Evolutionary conservation across 1,140 invertebrate genomes (phyloP), one percentile per base, ranked within the genome.

Genomic region (Leucophenga varia): DNA sequence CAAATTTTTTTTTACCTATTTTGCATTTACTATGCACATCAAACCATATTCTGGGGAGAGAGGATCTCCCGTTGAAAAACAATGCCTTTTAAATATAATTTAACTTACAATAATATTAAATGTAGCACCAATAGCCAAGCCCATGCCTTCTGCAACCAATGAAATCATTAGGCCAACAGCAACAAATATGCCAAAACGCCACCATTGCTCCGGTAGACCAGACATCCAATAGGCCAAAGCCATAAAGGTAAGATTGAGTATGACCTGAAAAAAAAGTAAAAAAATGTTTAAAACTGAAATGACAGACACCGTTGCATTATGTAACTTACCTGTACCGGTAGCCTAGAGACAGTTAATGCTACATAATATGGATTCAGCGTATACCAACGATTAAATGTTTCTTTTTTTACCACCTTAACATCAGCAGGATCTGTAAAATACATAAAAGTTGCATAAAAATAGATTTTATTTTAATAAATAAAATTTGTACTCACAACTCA

Each of bases 321-420:
- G n/a, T n/a, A n/a, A 54, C 53, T 61, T 56, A 77, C 75, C 61
- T 79, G 81, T 0, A 81, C 57, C 0, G 84, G 84, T 31, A 84
- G 47, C 37, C 80, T 81, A 0, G 89, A 88, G 18, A 91, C 74
- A 0, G 85, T 89, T 43, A 90, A 77, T 0, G 89, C 89, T 17
- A 86, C 76, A 60, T 90, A 92, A 76, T 91, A 92, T 0, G 89
- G 84, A 34, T 82, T 83, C 0, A 90, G 74, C 25, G 84, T 82
- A 75, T 92, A 92, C 89, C 89, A 92, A 52, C 87, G 84, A 72
- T 92, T 92, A 43, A 91, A 84, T 63, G 89, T 85, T 74, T 92
- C 89, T 70, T 88, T 84, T 46, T 87, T 85, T 50, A 91, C 84
- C 18, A 91, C 79, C 57, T 86, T 84, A 48, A 90, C 87, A 79